These are phyloP conservation scores for Arctia plantaginis DNA, from an alignment of 2,888 invertebrate genomes.

Conservation along the genomic window DNA sequence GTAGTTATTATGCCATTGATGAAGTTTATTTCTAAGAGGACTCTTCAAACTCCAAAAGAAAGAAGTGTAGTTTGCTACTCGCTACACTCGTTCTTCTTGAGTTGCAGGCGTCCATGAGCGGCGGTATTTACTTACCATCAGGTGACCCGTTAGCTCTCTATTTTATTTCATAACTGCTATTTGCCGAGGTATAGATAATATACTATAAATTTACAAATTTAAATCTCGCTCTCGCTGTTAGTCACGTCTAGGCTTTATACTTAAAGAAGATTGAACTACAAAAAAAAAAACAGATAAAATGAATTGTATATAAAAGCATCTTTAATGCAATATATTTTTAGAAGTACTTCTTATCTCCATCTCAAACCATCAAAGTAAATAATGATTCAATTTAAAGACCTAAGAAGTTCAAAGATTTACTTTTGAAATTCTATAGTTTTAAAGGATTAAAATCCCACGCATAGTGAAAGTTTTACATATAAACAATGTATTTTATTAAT, in stretches of 20 bases:
- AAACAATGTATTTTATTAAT: background rate
- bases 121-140: too few relatives aligned
- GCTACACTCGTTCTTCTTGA: too few relatives aligned
- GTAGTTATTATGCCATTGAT: background rate
- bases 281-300: conserved; percentile 26
- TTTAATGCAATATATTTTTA: conserved; percentile 30
- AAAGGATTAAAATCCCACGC: background rate
- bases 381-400: background rate
- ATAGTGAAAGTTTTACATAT: background rate
- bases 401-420: conserved; percentile 20
- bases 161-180: too few relatives aligned
- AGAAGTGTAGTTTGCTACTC: too few relatives aligned
- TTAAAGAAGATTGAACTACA: conserved; percentile 18
- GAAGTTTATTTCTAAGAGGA: background rate
- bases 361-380: too few relatives aligned
- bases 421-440: background rate
- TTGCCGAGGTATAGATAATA: too few relatives aligned
- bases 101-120: too few relatives aligned
- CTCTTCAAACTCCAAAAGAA: background rate
- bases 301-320: conserved; percentile 18
- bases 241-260: background rate
- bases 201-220: too few relatives aligned
- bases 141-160: too few relatives aligned
- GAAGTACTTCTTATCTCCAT: conserved; percentile 8
- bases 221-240: conserved; percentile 16